A percentile compares a stretch with the other conserved stretches of the same genome.
These are phyloP conservation scores for Conops quadrifasciatus DNA, from an alignment of 2,888 invertebrate species.

Conservation along the genomic window DNA sequence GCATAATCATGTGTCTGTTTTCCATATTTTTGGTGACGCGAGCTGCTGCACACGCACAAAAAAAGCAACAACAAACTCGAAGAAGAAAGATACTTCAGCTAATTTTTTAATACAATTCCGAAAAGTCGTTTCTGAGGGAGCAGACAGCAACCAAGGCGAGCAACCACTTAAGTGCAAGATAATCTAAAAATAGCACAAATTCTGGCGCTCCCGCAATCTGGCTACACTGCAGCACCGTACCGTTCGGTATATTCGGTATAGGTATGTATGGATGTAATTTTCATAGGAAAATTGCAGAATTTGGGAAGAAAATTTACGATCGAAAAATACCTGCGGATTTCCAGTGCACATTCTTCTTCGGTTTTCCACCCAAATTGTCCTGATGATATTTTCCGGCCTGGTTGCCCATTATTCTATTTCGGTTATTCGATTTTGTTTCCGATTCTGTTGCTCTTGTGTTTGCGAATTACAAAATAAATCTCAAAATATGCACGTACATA, in stretches of 20 bases:
- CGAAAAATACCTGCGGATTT: constrained; percentile 78
- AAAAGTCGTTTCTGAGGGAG: constrained; percentile 13
- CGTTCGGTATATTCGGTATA: constrained; percentile 49
- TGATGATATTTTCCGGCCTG: constrained; percentile 70
- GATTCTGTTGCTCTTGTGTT: no score
- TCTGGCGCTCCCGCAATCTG: constrained; percentile 58
- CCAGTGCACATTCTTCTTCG: constrained; percentile 83
- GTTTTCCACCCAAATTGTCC: constrained; percentile 67
- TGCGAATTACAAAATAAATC: constrained; percentile 20
- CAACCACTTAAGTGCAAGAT: constrained; percentile 61
- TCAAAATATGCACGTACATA: constrained; percentile 19
- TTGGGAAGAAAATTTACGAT: background rate
- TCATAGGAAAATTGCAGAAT: background rate
- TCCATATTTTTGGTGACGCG: background rate
- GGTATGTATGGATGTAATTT: constrained; percentile 58
- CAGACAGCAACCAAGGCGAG: background rate
- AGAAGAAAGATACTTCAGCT: background rate
- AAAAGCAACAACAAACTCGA: background rate
- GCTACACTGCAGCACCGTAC: constrained; percentile 1
- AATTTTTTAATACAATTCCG: background rate
- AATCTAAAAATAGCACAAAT: constrained; percentile 58
- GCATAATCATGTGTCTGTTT: background rate
- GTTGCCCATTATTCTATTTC: constrained; percentile 70
- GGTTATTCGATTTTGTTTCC: background rate
- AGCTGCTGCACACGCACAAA: constrained; percentile 3